Conservation (phyloP, 2,888 invertebrate species). For the Leptopilina syphax region DNA sequence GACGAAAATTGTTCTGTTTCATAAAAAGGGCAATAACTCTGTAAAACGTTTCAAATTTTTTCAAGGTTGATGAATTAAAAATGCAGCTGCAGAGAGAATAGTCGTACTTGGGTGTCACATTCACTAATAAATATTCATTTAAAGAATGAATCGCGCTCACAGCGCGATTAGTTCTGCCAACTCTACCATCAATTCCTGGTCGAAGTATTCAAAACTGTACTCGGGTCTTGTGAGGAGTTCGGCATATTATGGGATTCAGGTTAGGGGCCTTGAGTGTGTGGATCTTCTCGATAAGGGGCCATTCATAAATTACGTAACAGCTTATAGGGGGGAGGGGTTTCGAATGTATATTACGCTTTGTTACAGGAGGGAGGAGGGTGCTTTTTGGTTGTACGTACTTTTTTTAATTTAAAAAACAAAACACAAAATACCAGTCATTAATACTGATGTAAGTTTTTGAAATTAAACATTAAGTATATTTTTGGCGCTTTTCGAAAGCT, state of each 20-base stretch:
- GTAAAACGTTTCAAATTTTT: conserved; percentile 17
- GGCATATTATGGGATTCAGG: no score
- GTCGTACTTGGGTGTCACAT: conserved; percentile 26
- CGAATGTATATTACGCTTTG: neutral
- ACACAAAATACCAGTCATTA: neutral
- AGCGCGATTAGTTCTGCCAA: neutral
- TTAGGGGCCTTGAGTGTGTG: no score
- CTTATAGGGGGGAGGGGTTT: conserved; percentile 7
- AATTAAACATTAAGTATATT: neutral
- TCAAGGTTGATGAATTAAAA: neutral
- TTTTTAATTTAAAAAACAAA: neutral
- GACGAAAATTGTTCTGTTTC: neutral
- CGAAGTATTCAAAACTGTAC: neutral
- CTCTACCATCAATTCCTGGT: conserved; percentile 1
- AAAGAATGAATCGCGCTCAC: neutral
- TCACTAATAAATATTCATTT: neutral
- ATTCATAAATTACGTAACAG: neutral
- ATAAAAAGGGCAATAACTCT: neutral
- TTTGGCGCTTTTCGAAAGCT: conserved; percentile 1
- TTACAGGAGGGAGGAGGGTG: neutral
- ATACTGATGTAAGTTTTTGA: neutral
- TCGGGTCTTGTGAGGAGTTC: neutral
- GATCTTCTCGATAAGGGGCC: no score
- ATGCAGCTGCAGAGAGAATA: neutral
- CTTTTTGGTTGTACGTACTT: neutral